phyloP scores from a whole-genome alignment of 2,797 vertebrate species.

The Pachyuromys duprasi region DNA sequence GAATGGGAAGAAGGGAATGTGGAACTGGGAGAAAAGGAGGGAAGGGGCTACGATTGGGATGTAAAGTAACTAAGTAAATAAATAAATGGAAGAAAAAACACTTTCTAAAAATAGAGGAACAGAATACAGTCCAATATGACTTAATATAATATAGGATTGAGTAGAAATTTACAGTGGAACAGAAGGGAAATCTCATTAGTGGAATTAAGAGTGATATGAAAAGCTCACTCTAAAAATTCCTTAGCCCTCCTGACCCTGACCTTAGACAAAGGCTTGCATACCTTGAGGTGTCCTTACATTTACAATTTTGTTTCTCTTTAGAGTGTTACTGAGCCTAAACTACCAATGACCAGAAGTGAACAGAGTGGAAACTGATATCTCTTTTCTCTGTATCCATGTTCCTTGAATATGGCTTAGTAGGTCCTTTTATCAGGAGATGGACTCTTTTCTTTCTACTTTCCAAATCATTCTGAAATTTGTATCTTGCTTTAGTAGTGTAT shows the following conservation, averaged over 20 bases:
- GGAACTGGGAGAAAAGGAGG: no score
- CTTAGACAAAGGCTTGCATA: neutral
- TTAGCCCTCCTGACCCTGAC: neutral
- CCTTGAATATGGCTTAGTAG: neutral
- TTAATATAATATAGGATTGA: neutral
- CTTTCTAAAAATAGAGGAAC: neutral
- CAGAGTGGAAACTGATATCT: neutral
- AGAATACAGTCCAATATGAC: neutral
- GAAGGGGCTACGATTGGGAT: no score
- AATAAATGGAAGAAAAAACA: neutral
- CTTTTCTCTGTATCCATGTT: neutral
- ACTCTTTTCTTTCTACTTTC: neutral
- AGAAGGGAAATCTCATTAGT: neutral
- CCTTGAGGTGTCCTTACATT: neutral
- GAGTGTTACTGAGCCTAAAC: neutral
- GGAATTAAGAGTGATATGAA: conserved; percentile 20
- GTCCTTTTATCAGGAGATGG: neutral
- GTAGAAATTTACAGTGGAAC: neutral
- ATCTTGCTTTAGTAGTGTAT: neutral
- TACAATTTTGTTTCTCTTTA: neutral
- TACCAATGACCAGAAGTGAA: neutral
- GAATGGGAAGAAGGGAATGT: no score
- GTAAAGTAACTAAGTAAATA: no score
- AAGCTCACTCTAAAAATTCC: neutral
- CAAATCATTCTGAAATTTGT: neutral